phyloP scores from a whole-genome alignment of 1,140 invertebrate species.

The Pachyrhynchus sulphureomaculatus region DNA sequence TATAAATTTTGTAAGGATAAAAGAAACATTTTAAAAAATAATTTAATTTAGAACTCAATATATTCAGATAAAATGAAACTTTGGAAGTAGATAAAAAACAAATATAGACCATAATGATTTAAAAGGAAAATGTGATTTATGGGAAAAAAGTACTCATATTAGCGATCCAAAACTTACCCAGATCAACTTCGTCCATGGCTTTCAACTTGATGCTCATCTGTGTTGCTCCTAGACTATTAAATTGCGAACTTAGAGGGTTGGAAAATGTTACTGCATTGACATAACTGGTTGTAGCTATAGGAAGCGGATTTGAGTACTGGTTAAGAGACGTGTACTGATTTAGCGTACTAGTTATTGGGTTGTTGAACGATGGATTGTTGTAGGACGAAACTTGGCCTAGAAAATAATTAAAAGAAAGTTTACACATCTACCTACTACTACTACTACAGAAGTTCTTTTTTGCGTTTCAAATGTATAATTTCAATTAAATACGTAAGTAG shows the following conservation, averaged over 20 bases:
- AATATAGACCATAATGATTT: no score
- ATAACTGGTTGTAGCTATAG: conserved; percentile 37
- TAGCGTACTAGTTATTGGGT: conserved; percentile 39
- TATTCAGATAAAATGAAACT: no score
- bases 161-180: no score
- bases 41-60: no score
- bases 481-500: no score
- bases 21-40: no score
- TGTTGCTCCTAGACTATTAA: conserved; percentile 50
- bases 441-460: not conserved
- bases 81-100: no score
- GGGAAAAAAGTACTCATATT: no score
- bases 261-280: conserved; percentile 49
- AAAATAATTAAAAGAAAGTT: conserved; percentile 3
- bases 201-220: conserved; percentile 65
- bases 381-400: conserved; percentile 37
- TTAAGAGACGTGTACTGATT: conserved; percentile 31
- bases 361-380: conserved; percentile 43
- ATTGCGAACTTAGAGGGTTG: conserved; percentile 49
- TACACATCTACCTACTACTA: not conserved
- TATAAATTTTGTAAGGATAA: no score
- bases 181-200: conserved; percentile 67
- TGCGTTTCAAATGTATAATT: no score
- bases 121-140: no score
- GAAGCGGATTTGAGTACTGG: conserved; percentile 37